These are phyloP conservation scores for Apodemia hepburni DNA, from an alignment of 2,888 invertebrate genomes.

Conservation along the genomic window DNA sequence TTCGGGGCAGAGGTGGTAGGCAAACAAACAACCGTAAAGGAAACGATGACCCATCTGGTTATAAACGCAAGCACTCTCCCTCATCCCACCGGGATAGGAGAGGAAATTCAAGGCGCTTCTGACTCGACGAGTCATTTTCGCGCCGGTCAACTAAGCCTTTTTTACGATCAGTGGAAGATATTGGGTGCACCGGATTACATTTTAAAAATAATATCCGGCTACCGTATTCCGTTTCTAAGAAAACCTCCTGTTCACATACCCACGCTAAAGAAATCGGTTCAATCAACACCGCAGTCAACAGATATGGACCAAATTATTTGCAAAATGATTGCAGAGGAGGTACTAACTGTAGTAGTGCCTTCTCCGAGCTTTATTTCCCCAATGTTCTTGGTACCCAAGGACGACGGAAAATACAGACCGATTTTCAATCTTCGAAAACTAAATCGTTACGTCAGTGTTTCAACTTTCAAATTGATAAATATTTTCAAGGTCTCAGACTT, in stretches of 20 bases:
- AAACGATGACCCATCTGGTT: background rate
- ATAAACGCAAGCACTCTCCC: conserved; percentile 1
- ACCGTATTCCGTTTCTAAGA: background rate
- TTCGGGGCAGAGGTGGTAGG: background rate
- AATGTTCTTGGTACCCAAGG: background rate
- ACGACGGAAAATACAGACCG: background rate
- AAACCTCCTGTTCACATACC: background rate
- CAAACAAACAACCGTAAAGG: background rate
- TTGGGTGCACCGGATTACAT: background rate
- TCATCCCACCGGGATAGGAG: conserved; percentile 5
- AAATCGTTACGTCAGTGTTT: background rate
- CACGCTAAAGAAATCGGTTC: background rate
- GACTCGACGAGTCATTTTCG: background rate
- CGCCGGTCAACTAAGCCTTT: background rate
- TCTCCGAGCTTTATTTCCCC: background rate
- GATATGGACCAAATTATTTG: background rate
- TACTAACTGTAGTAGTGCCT: background rate
- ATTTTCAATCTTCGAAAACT: too few species aligned
- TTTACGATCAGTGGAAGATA: background rate
- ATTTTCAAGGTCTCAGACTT: background rate
- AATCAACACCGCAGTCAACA: background rate
- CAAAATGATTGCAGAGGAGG: background rate
- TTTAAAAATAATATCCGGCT: conserved; percentile 1
- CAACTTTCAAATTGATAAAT: background rate
- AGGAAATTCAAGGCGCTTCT: background rate